Base-by-base conservation (phyloP, 1,140 invertebrate genomes). In the Drosophila virilis region DNA sequence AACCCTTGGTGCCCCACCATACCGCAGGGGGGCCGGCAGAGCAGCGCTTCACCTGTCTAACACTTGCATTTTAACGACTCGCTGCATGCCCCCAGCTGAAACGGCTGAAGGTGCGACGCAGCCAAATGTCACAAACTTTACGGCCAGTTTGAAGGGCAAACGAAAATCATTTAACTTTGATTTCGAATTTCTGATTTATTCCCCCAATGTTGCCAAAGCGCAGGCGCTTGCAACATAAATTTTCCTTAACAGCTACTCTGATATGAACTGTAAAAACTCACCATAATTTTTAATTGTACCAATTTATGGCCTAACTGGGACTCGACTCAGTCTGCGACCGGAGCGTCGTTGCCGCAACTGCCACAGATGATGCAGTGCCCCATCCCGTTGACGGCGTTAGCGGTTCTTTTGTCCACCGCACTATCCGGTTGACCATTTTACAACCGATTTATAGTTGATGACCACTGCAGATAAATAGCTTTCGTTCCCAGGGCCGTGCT, bases 261-360 rank as follows among this genome's bases (percentile, higher is more conserved):
- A 73, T 76, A 81, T 76, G 46, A 78, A 76, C 76, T 64, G 79
- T 83, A 86, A 86, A 86, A 88, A 83, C 83, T 86, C 79, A 79
- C 50, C 79, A 86, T 86, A 82, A 83, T 83, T 86, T 86, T 86
- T 88, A 86, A 86, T 86, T 86, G 83, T 80, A 86, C 66, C 83
- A 79, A 86, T 86, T 86, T 86, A 86, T 86, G 79, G 54, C 67
- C 66, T 45, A 65, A 51, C 65, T 59, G 70, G 42, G 51, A 65
- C 45, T 46, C 17, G 9, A 28, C 69, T 35, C 28, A 32, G 48
- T 45, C 48, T 38, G 45, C 17, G 22, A 60, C 28, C 28, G 35
- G 13, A 33, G 73, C 52, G 75, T 62, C 68, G 76, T 66, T 61
- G 55, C 48, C 48, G 32, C 17, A 42, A 38, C 45, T 32, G 48